phyloP scores from a whole-genome alignment of 2,888 invertebrate genomes.

The Habrosyne pyritoides region DNA sequence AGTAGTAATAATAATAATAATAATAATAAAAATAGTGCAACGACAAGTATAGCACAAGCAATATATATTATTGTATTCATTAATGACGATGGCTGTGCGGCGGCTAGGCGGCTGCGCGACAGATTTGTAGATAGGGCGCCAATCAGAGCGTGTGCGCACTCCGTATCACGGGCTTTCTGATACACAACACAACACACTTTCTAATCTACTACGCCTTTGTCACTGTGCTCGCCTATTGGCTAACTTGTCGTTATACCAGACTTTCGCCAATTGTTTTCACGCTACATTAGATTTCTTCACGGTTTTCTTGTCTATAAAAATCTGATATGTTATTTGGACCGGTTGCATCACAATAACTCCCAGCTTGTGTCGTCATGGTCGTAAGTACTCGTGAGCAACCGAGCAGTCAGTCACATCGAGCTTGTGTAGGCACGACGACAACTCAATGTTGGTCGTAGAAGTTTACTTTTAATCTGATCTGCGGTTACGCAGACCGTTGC shows the following conservation, averaged over 20 bases:
- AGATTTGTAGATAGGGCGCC: constrained; percentile 78
- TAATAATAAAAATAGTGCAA: too few relatives aligned
- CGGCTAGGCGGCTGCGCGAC: constrained; percentile 61
- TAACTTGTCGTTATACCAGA: constrained; percentile 70
- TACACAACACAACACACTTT: constrained; percentile 80
- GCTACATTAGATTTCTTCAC: constrained; percentile 74
- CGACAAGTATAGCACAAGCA: not conserved
- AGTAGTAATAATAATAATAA: too few relatives aligned
- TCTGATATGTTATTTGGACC: constrained; percentile 52
- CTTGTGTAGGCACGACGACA: not conserved
- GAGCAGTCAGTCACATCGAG: constrained; percentile 16
- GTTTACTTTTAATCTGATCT: constrained; percentile 51
- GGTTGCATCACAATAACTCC: constrained; percentile 57
- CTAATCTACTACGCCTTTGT: constrained; percentile 80
- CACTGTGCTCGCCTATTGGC: constrained; percentile 76
- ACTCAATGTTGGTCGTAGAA: constrained; percentile 13
- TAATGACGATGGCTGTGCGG: constrained; percentile 18
- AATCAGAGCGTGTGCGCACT: constrained; percentile 78
- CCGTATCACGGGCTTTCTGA: constrained; percentile 75
- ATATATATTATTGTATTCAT: not conserved
- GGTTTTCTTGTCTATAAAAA: constrained; percentile 61
- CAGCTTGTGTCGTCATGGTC: constrained; percentile 21
- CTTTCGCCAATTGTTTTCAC: constrained; percentile 84
- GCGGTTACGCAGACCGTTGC: constrained; percentile 64
- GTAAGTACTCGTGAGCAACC: constrained; percentile 22